Evolutionary conservation across 2,113 vertebrate genomes (phyloP).

Genomic region (Podiceps cristatus): DNA sequence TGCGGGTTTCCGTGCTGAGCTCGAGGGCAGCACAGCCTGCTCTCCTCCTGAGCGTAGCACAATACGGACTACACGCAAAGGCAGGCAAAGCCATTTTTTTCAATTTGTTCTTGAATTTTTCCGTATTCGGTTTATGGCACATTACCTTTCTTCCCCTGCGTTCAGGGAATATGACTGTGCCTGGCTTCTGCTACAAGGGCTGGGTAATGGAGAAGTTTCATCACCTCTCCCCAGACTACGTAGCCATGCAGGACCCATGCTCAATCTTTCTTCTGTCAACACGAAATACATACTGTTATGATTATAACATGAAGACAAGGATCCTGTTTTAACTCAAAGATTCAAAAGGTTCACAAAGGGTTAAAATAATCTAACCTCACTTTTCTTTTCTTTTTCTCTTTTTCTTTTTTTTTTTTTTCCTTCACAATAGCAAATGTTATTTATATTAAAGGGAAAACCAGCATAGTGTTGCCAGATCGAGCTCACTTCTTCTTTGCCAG

Average conservation of each 20-base stretch:
- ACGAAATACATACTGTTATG: conserved; percentile 32
- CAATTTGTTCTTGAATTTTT: conserved; percentile 11
- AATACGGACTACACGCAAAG: background rate
- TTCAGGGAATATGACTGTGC: background rate
- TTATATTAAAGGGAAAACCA: conserved; percentile 72
- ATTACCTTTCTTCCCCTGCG: background rate
- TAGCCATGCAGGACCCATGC: background rate
- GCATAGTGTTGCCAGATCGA: conserved; percentile 58
- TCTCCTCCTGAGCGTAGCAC: background rate
- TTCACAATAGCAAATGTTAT: conserved; percentile 70
- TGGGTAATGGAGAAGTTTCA: conserved; percentile 61
- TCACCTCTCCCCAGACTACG: conserved; percentile 26
- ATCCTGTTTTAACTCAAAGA: conserved; percentile 62
- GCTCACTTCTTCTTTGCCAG: conserved; percentile 65
- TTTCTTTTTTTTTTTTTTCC: background rate
- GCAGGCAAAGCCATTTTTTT: background rate
- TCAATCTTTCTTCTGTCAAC: conserved; percentile 56
- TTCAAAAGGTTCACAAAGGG: conserved; percentile 62
- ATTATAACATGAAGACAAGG: conserved; percentile 49
- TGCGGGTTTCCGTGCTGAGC: background rate
- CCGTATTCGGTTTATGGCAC: background rate
- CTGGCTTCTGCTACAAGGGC: background rate
- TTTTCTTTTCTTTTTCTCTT: background rate
- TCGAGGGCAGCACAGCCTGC: background rate
- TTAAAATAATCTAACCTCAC: conserved; percentile 72